Base-by-base conservation (phyloP, 1,140 invertebrate genomes). In the Matsumurasca onukii region DNA sequence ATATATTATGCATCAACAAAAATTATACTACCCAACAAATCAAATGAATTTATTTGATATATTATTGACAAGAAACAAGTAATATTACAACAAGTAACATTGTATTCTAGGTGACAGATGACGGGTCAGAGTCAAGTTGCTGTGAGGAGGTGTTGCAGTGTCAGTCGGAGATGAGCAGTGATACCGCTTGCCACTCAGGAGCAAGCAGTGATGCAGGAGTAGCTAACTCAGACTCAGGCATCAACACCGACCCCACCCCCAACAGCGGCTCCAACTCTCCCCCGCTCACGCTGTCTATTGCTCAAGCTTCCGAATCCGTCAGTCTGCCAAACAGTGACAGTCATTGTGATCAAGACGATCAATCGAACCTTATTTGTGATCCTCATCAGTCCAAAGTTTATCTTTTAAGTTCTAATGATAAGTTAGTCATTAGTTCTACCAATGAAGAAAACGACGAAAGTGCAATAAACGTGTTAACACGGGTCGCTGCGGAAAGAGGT, bases 41-140 rank as follows among this genome's bases (percentile, higher is more conserved):
- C n/a, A n/a, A n/a, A n/a, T n/a, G n/a, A n/a, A n/a, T n/a, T n/a
- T n/a, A n/a, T n/a, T n/a, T n/a, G n/a, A n/a, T n/a, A n/a, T n/a
- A n/a, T n/a, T n/a, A n/a, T n/a, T n/a, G n/a, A n/a, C n/a, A n/a
- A n/a, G n/a, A n/a, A n/a, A n/a, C n/a, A n/a, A n/a, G n/a, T n/a
- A n/a, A n/a, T n/a, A n/a, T n/a, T n/a, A n/a, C n/a, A n/a, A n/a
- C n/a, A n/a, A n/a, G n/a, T n/a, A n/a, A n/a, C n/a, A n/a, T n/a
- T n/a, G n/a, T n/a, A n/a, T 68, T 72, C 1, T 55, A 75, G 74
- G 69, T 72, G 2, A 72, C 74, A 3, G 74, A 75, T 22, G 74
- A 74, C 48, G 73, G 72, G 15, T 74, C 73, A 31, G 74, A 75
- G 34, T 74, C 73, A 12, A 75, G 74, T 57, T 75, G 67, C 24